Conservation (phyloP, 2,113 vertebrate species). For the Bubo blakistoni region DNA sequence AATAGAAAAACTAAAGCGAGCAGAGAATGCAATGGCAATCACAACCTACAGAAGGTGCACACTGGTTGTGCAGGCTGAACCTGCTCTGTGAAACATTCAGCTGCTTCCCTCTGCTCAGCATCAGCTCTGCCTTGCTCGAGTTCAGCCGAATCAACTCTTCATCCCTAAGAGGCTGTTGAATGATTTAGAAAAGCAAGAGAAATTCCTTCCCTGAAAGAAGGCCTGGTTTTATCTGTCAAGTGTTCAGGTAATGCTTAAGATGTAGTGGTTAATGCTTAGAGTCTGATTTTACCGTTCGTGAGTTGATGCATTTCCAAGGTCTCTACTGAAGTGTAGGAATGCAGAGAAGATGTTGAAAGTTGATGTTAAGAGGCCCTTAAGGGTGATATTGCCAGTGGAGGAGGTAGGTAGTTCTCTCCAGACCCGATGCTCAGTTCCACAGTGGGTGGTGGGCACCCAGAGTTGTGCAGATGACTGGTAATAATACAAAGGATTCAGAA, state of each 20-base stretch:
- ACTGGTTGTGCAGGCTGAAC: not conserved
- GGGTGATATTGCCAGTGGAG: not conserved
- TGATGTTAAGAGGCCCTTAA: not conserved
- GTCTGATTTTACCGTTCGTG: not conserved
- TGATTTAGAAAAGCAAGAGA: not conserved
- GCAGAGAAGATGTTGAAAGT: not conserved
- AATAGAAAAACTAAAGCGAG: not conserved
- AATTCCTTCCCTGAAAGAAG: not conserved
- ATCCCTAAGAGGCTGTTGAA: not conserved
- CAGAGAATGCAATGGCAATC: not conserved
- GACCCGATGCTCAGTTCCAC: not conserved
- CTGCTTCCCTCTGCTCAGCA: not conserved
- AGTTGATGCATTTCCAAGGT: not conserved
- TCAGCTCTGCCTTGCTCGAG: not conserved
- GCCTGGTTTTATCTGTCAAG: not conserved
- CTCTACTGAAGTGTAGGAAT: not conserved
- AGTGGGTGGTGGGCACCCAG: not conserved
- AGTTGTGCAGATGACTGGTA: not conserved
- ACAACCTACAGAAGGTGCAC: not conserved
- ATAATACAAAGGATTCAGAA: not conserved
- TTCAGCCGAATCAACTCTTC: not conserved
- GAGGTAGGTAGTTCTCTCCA: not conserved
- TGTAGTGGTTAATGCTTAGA: not conserved
- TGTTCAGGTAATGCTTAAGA: not conserved
- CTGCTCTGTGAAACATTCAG: not conserved